These are phyloP conservation scores for Nemotelus pantherinus DNA, from an alignment of 2,888 invertebrate species.

Conservation along the genomic window DNA sequence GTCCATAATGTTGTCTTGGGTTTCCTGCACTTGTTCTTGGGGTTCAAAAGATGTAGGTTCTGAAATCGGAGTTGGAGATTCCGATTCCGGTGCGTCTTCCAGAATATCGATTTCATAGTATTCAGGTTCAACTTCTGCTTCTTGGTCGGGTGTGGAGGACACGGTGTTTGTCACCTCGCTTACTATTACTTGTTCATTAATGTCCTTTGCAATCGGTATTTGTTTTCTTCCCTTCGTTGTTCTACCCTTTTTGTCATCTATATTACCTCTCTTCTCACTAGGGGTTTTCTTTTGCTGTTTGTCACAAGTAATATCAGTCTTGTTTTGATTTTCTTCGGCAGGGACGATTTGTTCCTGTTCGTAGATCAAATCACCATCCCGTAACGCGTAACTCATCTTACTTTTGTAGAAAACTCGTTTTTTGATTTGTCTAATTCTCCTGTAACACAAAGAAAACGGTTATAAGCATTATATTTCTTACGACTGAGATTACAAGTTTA, in stretches of 20 bases:
- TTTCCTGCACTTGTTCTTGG: not conserved
- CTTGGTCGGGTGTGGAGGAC: too few relatives aligned
- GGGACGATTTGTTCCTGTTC: constrained; percentile 12
- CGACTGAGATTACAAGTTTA: not conserved
- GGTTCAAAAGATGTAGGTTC: not conserved
- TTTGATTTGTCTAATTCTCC: constrained; percentile 42
- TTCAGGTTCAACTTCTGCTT: not conserved
- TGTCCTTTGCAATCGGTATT: not conserved
- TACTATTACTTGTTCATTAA: too few relatives aligned
- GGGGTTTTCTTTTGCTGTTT: too few relatives aligned
- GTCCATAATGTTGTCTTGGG: too few relatives aligned
- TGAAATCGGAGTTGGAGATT: not conserved
- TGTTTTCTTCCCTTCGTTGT: not conserved
- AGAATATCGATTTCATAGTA: not conserved
- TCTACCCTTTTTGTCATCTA: too few relatives aligned
- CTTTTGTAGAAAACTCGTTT: constrained; percentile 48
- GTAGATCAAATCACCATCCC: constrained; percentile 47
- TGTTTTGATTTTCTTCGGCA: not conserved
- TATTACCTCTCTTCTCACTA: too few relatives aligned
- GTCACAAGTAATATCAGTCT: too few relatives aligned
- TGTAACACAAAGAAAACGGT: constrained; percentile 52
- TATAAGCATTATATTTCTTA: not conserved
- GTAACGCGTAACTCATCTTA: constrained; percentile 41
- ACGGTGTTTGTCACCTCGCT: too few relatives aligned
- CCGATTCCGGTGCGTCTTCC: not conserved